Base-by-base conservation (phyloP, 2,797 vertebrate genomes). In the Capromys pilorides region DNA sequence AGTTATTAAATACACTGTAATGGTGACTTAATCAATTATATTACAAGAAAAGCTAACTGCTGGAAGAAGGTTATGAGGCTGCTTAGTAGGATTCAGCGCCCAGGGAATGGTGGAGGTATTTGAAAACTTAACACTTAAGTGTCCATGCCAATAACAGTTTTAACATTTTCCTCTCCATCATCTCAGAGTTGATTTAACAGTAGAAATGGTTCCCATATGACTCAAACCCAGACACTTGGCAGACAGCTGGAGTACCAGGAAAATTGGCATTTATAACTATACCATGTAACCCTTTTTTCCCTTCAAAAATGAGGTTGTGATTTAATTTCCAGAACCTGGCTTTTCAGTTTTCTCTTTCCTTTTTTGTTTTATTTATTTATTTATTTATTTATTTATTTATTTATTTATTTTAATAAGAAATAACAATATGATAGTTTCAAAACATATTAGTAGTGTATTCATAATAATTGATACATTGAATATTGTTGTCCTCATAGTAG, bases 1-100 rank as follows among this genome's bases (percentile, higher is more conserved):
- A 1, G 49, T 95, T 96, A 93, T 88, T 95, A 96, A 95, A 84
- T 64, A 41, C 36, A 94, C 59, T 22, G 33, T 88, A 83, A 95
- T 94, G 41, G 69, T 69, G 85, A 78, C 79, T 88, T 94, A 94
- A 86, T 84, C 78, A 94, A 86, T 96, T 94, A 95, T 41, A 77
- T 91, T 93, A 92, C 39, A 81, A 81, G 90, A 61, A 94, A 97
- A 95, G 31, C 91, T 95, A 77, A 95, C 83, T 96, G 94, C 91
- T 0, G 3, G 41, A 93, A 93, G 57, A n/a, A n/a, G n/a, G n/a
- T n/a, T n/a, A n/a, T n/a, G 69, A 79, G 73, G 54, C 78, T 95
- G 22, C 83, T 91, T 96, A 80, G 91, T 64, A 88, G 90, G 78
- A 90, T 91, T 94, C 93, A 78, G 8, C 87, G 83, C 36, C 31